Conservation (phyloP, 2,797 vertebrate species). For the Phataginus tricuspis region DNA sequence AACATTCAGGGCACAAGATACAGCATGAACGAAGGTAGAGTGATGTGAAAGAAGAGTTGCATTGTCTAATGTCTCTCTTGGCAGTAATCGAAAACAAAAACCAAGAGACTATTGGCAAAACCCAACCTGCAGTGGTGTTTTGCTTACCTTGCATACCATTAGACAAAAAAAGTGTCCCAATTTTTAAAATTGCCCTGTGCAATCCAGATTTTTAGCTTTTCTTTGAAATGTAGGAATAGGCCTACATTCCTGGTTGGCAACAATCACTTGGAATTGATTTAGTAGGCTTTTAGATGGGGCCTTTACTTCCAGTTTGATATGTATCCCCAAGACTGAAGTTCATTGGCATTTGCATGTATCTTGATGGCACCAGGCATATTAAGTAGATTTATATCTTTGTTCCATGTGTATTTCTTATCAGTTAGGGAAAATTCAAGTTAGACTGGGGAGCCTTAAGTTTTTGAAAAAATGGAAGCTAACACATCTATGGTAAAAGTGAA, state of each 20-base stretch:
- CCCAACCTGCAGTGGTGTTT: background rate
- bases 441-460: background rate
- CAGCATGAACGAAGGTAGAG: background rate
- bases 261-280: background rate
- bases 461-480: background rate
- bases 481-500: background rate
- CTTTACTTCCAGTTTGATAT: background rate
- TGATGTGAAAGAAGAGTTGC: background rate
- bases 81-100: background rate
- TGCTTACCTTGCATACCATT: background rate
- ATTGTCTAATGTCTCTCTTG: background rate
- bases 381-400: background rate
- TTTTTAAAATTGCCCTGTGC: background rate
- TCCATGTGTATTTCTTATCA: background rate
- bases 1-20: background rate
- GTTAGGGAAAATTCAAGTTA: conserved; percentile 26
- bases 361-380: background rate
- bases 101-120: background rate
- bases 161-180: background rate
- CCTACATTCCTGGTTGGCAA: background rate
- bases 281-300: background rate
- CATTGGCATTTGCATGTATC: background rate
- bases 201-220: conserved; percentile 28
- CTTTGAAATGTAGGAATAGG: background rate
- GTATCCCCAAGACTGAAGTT: background rate